phyloP scores from a whole-genome alignment of 2,113 vertebrate genomes.

The Candoia aspera region DNA sequence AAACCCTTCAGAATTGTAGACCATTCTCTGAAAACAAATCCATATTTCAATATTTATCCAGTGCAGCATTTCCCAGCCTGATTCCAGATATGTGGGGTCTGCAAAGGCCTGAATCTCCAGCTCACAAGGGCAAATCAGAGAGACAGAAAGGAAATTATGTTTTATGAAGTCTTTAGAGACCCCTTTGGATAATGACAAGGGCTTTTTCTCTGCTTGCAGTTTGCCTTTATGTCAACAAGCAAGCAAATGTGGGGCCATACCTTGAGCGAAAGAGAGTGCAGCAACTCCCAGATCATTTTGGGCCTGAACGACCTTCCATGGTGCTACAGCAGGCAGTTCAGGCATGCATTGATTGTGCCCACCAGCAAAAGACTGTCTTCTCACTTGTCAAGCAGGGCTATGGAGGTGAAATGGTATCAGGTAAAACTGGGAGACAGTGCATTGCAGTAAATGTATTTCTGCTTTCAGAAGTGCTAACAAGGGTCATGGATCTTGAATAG shows the following conservation, averaged over 20 bases:
- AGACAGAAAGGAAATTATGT: neutral
- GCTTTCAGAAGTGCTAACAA: neutral
- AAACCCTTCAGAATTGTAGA: neutral
- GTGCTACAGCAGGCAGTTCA: conserved; percentile 95
- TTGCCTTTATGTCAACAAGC: conserved; percentile 96
- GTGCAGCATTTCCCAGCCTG: neutral
- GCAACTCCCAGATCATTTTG: conserved; percentile 92
- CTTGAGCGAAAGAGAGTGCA: conserved; percentile 92
- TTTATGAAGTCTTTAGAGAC: neutral
- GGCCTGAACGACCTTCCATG: conserved; percentile 84
- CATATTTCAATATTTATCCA: neutral
- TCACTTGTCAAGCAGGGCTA: conserved; percentile 94
- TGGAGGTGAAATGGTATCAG: conserved; percentile 91
- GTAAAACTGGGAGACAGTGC: conserved; percentile 66
- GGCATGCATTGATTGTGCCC: conserved; percentile 94
- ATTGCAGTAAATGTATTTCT: neutral
- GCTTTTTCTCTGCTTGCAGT: conserved; percentile 76
- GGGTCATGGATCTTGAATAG: neutral
- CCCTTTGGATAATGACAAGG: neutral
- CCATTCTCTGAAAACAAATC: neutral
- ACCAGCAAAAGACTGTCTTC: conserved; percentile 92
- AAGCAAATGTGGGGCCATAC: conserved; percentile 88
- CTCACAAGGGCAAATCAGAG: neutral
- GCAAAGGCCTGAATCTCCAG: neutral
- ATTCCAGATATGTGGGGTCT: neutral